A percentile compares a stretch with the other conserved stretches of the same genome.
phyloP scores from a whole-genome alignment of 35 echinoderm and acorn worm species.

The Nesometra sesokonis region DNA sequence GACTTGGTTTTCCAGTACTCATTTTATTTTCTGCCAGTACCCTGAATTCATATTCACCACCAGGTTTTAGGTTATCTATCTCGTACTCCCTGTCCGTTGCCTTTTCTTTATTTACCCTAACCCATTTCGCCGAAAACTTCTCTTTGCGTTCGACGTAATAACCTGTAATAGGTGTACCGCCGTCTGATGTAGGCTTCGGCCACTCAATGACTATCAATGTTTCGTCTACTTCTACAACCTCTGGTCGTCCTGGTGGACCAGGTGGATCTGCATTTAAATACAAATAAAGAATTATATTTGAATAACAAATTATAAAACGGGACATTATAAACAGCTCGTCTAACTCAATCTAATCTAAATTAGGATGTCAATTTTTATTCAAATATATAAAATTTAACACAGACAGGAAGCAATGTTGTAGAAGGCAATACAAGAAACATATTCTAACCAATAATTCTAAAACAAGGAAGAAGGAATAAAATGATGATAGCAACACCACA shows the following conservation, averaged over 20 bases:
- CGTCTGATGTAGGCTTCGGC: background rate
- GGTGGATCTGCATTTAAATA: background rate
- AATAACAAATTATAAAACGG: too few relatives aligned
- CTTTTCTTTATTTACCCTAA: constrained; percentile 2
- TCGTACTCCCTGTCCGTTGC: background rate
- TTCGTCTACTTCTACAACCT: constrained; percentile 4
- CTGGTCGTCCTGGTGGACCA: background rate
- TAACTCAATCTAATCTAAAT: too few relatives aligned
- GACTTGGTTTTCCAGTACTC: constrained; percentile 12
- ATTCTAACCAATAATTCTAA: too few relatives aligned
- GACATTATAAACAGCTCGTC: too few relatives aligned
- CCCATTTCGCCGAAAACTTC: background rate
- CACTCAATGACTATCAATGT: background rate
- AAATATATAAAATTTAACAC: too few relatives aligned
- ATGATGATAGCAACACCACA: too few relatives aligned
- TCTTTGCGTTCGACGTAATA: constrained; percentile 13
- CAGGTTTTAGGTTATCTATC: background rate
- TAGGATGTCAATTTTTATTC: too few relatives aligned
- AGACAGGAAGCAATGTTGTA: too few relatives aligned
- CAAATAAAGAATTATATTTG: background rate
- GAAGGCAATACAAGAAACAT: too few relatives aligned
- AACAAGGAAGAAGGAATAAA: too few relatives aligned
- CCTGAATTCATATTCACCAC: constrained; percentile 13
- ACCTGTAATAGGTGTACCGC: constrained; percentile 3
- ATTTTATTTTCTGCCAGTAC: constrained; percentile 5